Conservation (phyloP, 1,140 invertebrate genomes). For the Ridgeia piscesae region DNA sequence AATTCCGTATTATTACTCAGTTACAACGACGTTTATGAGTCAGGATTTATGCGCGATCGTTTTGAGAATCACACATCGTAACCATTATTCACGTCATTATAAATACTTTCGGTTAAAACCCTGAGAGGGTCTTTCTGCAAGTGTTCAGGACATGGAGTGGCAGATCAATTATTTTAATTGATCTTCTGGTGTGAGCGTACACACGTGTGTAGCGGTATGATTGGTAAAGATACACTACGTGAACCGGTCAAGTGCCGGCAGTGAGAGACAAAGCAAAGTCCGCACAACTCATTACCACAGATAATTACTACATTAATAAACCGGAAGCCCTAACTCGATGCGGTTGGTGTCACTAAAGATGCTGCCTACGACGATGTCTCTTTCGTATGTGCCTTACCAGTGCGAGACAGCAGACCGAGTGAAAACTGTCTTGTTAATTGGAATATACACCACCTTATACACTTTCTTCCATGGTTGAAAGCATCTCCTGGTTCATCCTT, state of each 20-base stretch:
- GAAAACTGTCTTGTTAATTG: too few relatives aligned
- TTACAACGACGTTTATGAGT: background rate
- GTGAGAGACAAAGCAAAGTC: background rate
- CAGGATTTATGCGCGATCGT: background rate
- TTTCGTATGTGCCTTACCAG: background rate
- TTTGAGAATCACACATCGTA: background rate
- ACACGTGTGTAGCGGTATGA: background rate
- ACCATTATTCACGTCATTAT: too few relatives aligned
- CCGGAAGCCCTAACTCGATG: background rate
- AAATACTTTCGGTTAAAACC: too few relatives aligned
- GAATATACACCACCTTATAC: too few relatives aligned
- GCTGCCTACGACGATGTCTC: background rate
- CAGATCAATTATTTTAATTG: too few relatives aligned
- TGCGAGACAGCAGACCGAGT: too few relatives aligned
- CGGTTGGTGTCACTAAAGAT: background rate
- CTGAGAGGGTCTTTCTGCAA: too few relatives aligned
- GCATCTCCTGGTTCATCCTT: too few relatives aligned
- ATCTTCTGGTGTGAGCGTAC: background rate
- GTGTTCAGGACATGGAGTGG: too few relatives aligned
- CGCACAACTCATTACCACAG: background rate
- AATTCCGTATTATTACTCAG: background rate
- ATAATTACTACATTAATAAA: background rate
- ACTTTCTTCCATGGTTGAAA: too few relatives aligned
- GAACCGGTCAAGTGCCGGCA: background rate
- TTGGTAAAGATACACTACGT: background rate